Evolutionary conservation across 2,797 vertebrate species (phyloP).

Genomic region (Cyclura pinguis): DNA sequence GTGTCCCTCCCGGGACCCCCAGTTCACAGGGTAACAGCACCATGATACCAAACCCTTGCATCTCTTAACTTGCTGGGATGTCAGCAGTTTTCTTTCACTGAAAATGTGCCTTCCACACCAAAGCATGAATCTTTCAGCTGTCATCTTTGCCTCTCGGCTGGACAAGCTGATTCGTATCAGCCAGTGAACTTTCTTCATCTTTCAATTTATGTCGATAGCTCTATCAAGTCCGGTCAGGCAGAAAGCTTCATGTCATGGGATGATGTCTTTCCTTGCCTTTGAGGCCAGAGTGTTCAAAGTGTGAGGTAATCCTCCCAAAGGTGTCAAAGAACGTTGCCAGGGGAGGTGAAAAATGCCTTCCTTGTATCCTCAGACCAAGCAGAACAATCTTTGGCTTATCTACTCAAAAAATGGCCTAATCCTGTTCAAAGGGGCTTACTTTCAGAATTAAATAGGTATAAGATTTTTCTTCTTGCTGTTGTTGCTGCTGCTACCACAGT

Average conservation of each 20-base stretch:
- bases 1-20: no score
- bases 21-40: no score
- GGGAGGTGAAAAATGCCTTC: neutral
- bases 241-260: slow-evolving; percentile 20
- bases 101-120: slow-evolving; percentile 48
- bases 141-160: slow-evolving; percentile 63
- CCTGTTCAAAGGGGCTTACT: neutral
- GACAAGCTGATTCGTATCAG: slow-evolving; percentile 37
- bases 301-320: slow-evolving; percentile 14
- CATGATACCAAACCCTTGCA: slow-evolving; percentile 48
- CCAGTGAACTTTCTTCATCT: slow-evolving; percentile 52
- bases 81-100: slow-evolving; percentile 40
- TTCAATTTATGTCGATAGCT: slow-evolving; percentile 21
- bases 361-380: neutral
- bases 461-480: no score
- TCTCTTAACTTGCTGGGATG: slow-evolving; percentile 46
- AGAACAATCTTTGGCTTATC: neutral
- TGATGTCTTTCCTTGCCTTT: slow-evolving; percentile 26
- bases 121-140: slow-evolving; percentile 60
- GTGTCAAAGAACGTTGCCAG: neutral
- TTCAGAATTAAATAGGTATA: no score
- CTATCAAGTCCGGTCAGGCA: slow-evolving; percentile 43
- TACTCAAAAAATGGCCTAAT: neutral
- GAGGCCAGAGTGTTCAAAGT: slow-evolving; percentile 29
- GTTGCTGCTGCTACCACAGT: no score